These are phyloP conservation scores for Cherax destructor DNA, from an alignment of 1,140 invertebrate genomes.

Conservation along the genomic window DNA sequence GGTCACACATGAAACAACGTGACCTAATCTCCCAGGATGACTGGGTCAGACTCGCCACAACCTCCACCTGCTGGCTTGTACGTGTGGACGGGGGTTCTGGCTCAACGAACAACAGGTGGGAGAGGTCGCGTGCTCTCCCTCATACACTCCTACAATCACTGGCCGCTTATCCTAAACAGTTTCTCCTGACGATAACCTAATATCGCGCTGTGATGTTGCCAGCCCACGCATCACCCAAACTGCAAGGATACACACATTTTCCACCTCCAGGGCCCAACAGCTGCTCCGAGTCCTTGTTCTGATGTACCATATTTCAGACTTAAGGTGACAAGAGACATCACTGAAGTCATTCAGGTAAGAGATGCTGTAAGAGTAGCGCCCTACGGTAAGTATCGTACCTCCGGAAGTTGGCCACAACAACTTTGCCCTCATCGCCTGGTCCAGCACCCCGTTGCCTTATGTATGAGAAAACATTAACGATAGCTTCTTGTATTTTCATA, in stretches of 20 bases:
- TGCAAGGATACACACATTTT: not conserved
- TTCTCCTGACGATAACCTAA: not conserved
- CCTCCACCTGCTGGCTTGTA: too few relatives aligned
- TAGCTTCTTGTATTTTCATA: not conserved
- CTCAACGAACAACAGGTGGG: too few relatives aligned
- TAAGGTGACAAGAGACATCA: not conserved
- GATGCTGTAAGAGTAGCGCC: not conserved
- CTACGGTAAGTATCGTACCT: not conserved
- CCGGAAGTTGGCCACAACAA: constrained; percentile 5
- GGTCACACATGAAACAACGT: too few relatives aligned
- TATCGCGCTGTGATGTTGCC: not conserved
- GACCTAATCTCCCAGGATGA: too few relatives aligned
- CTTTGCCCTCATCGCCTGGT: not conserved
- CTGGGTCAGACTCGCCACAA: too few relatives aligned
- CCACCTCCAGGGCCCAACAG: not conserved
- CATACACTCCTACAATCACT: constrained; percentile 1
- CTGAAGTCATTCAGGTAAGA: not conserved
- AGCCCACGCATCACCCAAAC: not conserved
- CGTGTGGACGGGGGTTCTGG: too few relatives aligned
- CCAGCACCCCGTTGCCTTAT: not conserved
- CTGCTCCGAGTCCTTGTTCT: not conserved
- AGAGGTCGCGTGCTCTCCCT: too few relatives aligned
- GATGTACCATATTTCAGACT: not conserved
- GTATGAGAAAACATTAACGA: not conserved
- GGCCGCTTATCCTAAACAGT: constrained; percentile 2